Evolutionary conservation across 1,140 invertebrate genomes (phyloP).

Genomic region (Sinonovacula constricta): DNA sequence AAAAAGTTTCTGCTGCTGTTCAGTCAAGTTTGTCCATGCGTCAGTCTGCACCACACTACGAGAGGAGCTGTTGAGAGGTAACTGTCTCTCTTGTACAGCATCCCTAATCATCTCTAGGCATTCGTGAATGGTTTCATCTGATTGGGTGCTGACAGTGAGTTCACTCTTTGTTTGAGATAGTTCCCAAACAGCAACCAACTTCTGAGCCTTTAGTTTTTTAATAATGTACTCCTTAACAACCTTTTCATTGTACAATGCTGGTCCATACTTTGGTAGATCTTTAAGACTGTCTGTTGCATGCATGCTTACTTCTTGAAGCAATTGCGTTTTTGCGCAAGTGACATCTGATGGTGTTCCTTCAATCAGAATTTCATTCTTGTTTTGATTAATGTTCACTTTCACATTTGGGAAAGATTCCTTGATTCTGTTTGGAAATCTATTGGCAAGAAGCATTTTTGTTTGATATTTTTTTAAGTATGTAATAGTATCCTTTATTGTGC

Average conservation of each 20-base stretch:
- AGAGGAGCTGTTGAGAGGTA: background rate
- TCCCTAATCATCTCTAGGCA: background rate
- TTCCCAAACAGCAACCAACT: constrained; percentile 26
- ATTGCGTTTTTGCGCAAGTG: constrained; percentile 3
- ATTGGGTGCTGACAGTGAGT: constrained; percentile 4
- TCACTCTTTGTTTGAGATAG: background rate
- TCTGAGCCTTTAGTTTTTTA: constrained; percentile 15
- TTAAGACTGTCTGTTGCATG: background rate
- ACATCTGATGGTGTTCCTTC: constrained; percentile 14
- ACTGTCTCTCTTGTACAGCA: background rate
- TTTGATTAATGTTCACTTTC: constrained; percentile 20
- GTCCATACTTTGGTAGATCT: background rate
- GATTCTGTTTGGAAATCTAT: constrained; percentile 20
- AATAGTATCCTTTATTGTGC: constrained; percentile 12
- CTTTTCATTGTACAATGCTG: background rate
- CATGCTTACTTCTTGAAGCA: constrained; percentile 3
- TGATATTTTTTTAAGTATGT: constrained; percentile 6
- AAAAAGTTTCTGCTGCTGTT: background rate
- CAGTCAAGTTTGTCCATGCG: background rate
- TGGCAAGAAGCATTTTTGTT: constrained; percentile 31
- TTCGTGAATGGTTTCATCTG: background rate
- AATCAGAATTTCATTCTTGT: constrained; percentile 27
- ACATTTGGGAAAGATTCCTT: constrained; percentile 5
- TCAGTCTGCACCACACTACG: constrained; percentile 6
- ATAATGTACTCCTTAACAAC: constrained; percentile 19